Base-by-base conservation (phyloP, 2,797 vertebrate genomes). In the Muscicapa striata region DNA sequence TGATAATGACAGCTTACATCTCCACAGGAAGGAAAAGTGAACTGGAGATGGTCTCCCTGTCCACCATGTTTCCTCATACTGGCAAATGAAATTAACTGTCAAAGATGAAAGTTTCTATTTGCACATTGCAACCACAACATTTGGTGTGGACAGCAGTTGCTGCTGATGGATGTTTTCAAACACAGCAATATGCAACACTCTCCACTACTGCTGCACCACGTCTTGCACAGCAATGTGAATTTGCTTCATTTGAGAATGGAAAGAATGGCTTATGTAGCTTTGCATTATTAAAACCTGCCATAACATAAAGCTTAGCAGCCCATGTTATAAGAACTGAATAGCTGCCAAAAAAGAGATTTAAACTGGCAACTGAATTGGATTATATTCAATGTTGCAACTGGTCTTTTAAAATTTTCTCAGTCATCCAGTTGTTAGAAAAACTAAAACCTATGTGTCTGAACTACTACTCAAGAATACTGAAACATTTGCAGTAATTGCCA, bases 281-380 rank as follows among this genome's bases (percentile, higher is more conserved):
- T 67, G 77, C 41, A 81, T 75, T 62, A 88, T 52, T 86, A 84
- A 95, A 95, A 57, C 18, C 57, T 80, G 80, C 49, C 69, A 49
- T 49, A 89, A 54, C 66, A 86, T 70, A 88, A 67, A 85, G 77
- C 62, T 92, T 62, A 90, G 48, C 70, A 87, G 67, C 74, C 93
- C 34, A 17, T 40, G 38, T 57, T 72, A 13, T 17, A 84, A 66
- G 48, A 85, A 70, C 19, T 38, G 48, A 74, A 1, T 11, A 77
- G 49, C 74, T 92, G 91, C 75, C 91, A 90, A 74, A 72, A 72
- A 54, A 80, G n/a, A 93, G 57, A 77, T 83, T 91, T 89, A 87
- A 95, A 80, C 38, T 84, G 83, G 68, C 75, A 91, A 84, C 26
- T 66, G 51, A 82, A 93, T 13, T 95, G 87, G 54, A 92, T 49